These are phyloP conservation scores for Philotrypesis tridentata DNA, from an alignment of 1,140 invertebrate species.

Conservation along the genomic window DNA sequence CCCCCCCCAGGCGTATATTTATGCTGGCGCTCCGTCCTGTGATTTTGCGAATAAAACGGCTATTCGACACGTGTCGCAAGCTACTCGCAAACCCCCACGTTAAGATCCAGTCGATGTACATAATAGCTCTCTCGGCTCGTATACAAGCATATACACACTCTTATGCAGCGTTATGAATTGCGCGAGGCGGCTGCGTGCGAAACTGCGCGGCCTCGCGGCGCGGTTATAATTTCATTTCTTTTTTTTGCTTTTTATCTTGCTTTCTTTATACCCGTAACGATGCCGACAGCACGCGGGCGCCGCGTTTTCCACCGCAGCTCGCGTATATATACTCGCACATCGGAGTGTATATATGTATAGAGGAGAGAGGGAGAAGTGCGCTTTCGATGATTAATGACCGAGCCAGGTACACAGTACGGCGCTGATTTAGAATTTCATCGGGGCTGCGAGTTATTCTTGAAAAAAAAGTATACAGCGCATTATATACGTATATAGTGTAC, in stretches of 20 bases:
- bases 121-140: constrained; percentile 10
- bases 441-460: no score
- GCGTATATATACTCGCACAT: neutral
- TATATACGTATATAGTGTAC: neutral
- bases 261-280: no score
- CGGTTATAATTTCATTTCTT: neutral
- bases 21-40: neutral
- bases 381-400: neutral
- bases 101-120: neutral
- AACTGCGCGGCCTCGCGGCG: neutral
- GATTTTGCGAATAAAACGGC: neutral
- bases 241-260: no score
- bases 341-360: no score
- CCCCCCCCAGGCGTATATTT: no score
- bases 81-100: neutral
- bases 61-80: constrained; percentile 14
- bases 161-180: constrained; percentile 26
- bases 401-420: neutral
- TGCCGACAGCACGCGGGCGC: no score
- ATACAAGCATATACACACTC: no score
- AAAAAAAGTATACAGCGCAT: neutral
- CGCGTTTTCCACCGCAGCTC: no score
- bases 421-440: neutral
- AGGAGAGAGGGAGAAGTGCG: no score
- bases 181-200: neutral